Conservation (phyloP, 2,888 invertebrate species). For the Cryptophagus acutangulus region DNA sequence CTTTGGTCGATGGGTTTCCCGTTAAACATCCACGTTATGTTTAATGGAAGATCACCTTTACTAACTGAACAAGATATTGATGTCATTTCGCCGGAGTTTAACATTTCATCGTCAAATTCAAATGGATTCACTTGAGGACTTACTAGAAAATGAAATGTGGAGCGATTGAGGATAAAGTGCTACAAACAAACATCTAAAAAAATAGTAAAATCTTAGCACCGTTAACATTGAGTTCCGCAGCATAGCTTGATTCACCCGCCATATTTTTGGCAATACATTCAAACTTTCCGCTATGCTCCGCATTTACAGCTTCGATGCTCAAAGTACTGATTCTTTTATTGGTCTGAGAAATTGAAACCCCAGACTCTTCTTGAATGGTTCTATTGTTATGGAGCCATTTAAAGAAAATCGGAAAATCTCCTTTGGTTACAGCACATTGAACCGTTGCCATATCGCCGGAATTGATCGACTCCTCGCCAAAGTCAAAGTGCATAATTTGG, state of each 20-base stretch:
- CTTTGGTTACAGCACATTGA: constrained; percentile 59
- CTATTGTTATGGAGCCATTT: constrained; percentile 42
- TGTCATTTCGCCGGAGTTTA: constrained; percentile 65
- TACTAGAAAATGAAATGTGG: too few species aligned
- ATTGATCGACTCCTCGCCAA: constrained; percentile 50
- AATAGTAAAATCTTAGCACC: too few species aligned
- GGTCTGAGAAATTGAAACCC: constrained; percentile 38
- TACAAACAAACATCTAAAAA: too few species aligned
- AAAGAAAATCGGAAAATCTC: constrained; percentile 57
- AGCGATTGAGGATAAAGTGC: too few species aligned
- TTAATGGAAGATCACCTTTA: constrained; percentile 71
- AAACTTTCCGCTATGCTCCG: constrained; percentile 68
- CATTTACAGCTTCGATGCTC: constrained; percentile 59
- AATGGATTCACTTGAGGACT: constrained; percentile 42
- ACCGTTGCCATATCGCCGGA: constrained; percentile 61
- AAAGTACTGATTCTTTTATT: constrained; percentile 23
- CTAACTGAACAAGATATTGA: constrained; percentile 64
- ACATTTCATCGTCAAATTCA: constrained; percentile 53
- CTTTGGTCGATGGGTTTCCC: constrained; percentile 50
- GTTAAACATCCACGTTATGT: constrained; percentile 69
- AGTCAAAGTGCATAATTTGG: constrained; percentile 47
- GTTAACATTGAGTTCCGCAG: constrained; percentile 56
- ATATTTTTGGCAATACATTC: constrained; percentile 68
- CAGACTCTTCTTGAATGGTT: constrained; percentile 37
- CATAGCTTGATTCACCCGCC: constrained; percentile 61